Evolutionary conservation across 2,797 vertebrate genomes (phyloP).

Genomic region (Tarsius wallacei): DNA sequence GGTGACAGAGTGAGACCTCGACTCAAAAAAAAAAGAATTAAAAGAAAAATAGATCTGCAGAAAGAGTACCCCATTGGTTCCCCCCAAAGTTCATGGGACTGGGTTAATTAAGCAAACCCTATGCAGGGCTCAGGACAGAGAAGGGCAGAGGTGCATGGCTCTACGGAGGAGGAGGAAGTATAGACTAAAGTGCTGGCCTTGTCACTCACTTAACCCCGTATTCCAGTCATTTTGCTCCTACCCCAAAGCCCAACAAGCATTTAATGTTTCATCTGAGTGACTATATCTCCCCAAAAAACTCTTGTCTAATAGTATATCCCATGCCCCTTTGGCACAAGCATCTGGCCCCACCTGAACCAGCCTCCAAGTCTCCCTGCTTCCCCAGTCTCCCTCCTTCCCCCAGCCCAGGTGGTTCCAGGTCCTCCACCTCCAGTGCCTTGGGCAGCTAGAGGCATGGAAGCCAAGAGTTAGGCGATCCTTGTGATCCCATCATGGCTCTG

Average conservation of each 20-base stretch:
- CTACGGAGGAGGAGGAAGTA: neutral
- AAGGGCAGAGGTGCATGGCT: too few relatives aligned
- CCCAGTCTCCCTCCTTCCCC: neutral
- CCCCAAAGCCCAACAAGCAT: neutral
- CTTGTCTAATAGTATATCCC: neutral
- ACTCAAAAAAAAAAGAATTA: neutral
- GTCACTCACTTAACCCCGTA: neutral
- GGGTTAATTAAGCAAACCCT: neutral
- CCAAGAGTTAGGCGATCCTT: neutral
- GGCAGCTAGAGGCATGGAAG: neutral
- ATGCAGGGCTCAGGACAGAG: neutral
- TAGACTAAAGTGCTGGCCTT: too few relatives aligned
- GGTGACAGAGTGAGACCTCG: neutral
- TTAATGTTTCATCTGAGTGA: neutral
- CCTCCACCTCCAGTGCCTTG: neutral
- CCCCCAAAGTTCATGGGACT: neutral
- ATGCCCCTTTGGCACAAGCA: neutral
- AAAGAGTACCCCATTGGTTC: neutral
- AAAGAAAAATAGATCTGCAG: neutral
- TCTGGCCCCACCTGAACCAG: neutral
- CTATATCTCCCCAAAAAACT: conserved; percentile 16
- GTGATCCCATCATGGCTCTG: neutral
- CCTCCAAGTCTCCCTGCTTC: neutral
- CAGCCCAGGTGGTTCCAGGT: neutral
- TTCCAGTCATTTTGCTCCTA: neutral